These are phyloP conservation scores for Hemichromis elongatus DNA, from an alignment of 2,113 vertebrate genomes.

Conservation along the genomic window DNA sequence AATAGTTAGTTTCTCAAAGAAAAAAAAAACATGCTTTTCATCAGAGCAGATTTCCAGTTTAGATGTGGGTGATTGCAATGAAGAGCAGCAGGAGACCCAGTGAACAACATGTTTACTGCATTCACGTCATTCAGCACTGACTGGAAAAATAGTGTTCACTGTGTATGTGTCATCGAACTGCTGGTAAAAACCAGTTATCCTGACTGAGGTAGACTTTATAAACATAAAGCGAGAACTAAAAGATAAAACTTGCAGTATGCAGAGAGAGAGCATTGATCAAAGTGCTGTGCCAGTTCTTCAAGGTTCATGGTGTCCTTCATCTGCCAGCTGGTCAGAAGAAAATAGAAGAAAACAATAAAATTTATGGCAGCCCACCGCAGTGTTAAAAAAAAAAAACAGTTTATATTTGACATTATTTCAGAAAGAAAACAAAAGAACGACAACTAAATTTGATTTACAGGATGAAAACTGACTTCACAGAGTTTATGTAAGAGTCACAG, in stretches of 20 bases:
- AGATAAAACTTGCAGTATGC: not conserved
- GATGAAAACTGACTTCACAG: not conserved
- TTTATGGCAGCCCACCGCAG: not conserved
- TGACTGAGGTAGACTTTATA: not conserved
- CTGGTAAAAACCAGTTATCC: not conserved
- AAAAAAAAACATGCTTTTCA: not conserved
- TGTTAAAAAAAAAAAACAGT: not conserved
- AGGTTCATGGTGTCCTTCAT: not conserved
- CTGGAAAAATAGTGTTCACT: not conserved
- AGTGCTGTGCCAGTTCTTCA: not conserved
- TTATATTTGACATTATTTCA: not conserved
- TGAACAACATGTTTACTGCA: not conserved
- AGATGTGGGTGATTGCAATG: not conserved
- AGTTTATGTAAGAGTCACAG: not conserved
- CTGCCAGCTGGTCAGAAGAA: constrained; percentile 22
- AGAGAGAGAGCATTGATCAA: not conserved
- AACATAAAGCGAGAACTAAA: not conserved
- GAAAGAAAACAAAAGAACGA: not conserved
- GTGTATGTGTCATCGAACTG: not conserved
- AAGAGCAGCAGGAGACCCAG: not conserved
- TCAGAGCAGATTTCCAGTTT: not conserved
- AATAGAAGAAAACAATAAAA: not conserved
- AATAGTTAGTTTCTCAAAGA: not conserved
- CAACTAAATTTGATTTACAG: not conserved
- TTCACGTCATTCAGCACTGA: not conserved